phyloP scores from a whole-genome alignment of 2,113 vertebrate species.

The Trogon surrucura region DNA sequence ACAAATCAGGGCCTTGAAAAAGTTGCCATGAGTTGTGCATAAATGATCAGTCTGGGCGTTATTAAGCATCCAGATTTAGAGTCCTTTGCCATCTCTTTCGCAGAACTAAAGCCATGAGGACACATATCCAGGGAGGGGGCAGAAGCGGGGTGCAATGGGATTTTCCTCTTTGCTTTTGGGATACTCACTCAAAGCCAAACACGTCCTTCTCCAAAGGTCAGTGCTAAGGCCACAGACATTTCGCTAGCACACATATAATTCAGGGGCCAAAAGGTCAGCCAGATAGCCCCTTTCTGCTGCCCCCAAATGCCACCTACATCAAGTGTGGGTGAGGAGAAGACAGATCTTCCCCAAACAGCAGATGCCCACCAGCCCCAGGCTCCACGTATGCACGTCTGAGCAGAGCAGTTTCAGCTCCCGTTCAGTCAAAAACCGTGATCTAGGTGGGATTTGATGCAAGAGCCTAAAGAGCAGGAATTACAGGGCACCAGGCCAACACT shows the following conservation, averaged over 20 bases:
- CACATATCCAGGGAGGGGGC: too few relatives aligned
- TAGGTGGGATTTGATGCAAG: background rate
- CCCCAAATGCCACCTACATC: background rate
- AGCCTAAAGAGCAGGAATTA: background rate
- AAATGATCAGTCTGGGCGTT: background rate
- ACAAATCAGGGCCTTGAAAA: background rate
- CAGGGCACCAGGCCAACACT: background rate
- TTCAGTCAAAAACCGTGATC: background rate
- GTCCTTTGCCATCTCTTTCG: background rate
- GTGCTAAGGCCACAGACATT: background rate
- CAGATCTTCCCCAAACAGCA: background rate
- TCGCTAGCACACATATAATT: background rate
- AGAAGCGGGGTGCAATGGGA: background rate
- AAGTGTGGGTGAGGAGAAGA: background rate
- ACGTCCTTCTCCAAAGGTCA: background rate
- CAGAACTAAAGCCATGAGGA: background rate
- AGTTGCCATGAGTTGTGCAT: background rate
- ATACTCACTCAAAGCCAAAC: background rate
- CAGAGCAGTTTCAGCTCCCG: background rate
- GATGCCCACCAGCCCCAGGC: background rate
- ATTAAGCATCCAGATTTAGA: background rate
- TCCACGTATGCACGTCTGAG: accelerated
- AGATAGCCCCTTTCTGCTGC: background rate
- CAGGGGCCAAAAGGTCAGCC: background rate
- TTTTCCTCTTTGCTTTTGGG: background rate